Base-by-base conservation (phyloP, 1,140 invertebrate species). In the Odontomachus brunneus region DNA sequence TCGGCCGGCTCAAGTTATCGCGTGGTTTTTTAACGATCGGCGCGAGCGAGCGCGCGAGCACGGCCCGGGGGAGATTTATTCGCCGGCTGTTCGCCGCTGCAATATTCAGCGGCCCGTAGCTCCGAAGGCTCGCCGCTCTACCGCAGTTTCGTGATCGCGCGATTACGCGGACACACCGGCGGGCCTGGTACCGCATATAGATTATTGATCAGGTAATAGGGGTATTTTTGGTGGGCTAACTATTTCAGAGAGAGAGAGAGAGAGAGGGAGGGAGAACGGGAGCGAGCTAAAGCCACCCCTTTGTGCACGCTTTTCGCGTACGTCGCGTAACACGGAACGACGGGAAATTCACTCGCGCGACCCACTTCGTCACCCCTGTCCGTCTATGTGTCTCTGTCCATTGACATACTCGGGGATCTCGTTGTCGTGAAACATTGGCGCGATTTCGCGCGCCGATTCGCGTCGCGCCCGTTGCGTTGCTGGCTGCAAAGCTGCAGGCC, bases 191-290 rank as follows among this genome's bases (percentile, higher is more conserved):
- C 86, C 83, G 89, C 87, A 88, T 91, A 91, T 92, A 89, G 90
- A 92, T 92, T 92, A 92, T 92, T 91, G 91, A 92, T 91, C 91
- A 92, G 89, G 90, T 89, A 91, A 92, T 91, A 90, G 51, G 33
- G 75, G 4, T 80, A 80, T 80, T 80, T 80, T 80, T 71, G 75
- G 65, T 48, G 51, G 66, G 24, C 65, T 26, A 29, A 48, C 51
- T 57, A 71, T 80, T 80, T 67, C 66, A 44, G 65, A 71, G 75
- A 38, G 66, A 51, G 48, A 7, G 24, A 55, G n/a, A n/a, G 53
- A 44, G 38, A 44, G 38, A 44, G 38, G 9, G 38, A 44, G 38
- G 9, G 38, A 44, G 38, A 44, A 7, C 1, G 53, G 9, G 38
- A 44, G 38, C 3, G 38, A 44, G 38, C 3, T 3, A 44, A 7